Evolutionary conservation across 2,888 invertebrate genomes (phyloP), one percentile per base, ranked within the genome.

Genomic region (Volucella bombylans): DNA sequence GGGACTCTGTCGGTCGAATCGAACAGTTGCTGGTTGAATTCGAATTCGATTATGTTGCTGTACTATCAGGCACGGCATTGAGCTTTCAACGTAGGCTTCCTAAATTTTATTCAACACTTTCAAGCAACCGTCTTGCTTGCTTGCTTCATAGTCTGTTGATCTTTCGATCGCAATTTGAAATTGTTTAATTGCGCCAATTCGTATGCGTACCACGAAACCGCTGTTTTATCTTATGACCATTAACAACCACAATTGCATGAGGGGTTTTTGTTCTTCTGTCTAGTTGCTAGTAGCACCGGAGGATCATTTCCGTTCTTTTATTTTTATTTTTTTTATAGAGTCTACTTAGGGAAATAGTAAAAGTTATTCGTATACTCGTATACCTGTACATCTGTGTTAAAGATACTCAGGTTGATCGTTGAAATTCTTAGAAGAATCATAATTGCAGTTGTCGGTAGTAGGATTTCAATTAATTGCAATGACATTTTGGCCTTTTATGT

Each of bases 191-290:
- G 15, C 10, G 12, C 31, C 39, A 38, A 80, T 85, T 74, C 76
- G 49, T 80, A 85, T 85, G 65, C 83, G 14, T 23, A 72, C n/a
- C 45, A 67, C 43, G 47, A 12, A 62, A n/a, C 15, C 11, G 65
- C 67, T 39, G 45, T 61, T 55, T 74, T 74, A 71, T 79, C 79
- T 74, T 62, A 62, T 47, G 43, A 57, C 80, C 80, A 80, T 85
- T 85, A 85, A 67, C 55, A 67, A 62, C 67, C 57, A 76, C 80
- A 72, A 71, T 12, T 38, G 49, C 18, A 64, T 15, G 52, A 39
- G n/a, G 43, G 61, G n/a, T 14, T 50, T 62, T 57, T 55, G 45
- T 65, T 64, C 55, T 55, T 78, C 47, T 78, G 41, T 64, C 18
- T 72, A 45, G 62, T 41, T 62, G 31, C 52, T 68, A 47, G 67